phyloP scores from a whole-genome alignment of 2,797 vertebrate species.

The Dromococcyx pavoninus region DNA sequence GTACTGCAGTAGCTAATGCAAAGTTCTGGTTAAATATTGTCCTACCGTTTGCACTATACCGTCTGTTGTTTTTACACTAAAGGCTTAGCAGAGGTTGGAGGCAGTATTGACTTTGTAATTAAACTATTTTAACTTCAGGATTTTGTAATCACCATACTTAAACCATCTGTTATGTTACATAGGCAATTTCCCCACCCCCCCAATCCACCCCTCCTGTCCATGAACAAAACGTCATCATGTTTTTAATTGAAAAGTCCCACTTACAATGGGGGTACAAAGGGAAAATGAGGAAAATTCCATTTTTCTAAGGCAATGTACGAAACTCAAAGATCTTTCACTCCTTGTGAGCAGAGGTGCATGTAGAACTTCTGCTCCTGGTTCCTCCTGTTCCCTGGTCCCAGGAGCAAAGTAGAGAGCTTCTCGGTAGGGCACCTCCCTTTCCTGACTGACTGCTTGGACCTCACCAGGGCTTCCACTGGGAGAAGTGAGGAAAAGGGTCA shows the following conservation, averaged over 20 bases:
- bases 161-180: constrained; percentile 92
- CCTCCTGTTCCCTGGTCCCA: not conserved
- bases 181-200: constrained; percentile 75
- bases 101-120: constrained; percentile 99
- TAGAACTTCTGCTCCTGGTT: not conserved
- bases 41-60: constrained; percentile 92
- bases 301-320: not conserved
- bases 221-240: constrained; percentile 66
- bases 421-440: not conserved
- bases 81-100: constrained; percentile 89
- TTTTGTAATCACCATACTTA: constrained; percentile 98
- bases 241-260: constrained; percentile 20
- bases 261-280: not conserved
- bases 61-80: constrained; percentile 99
- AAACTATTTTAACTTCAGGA: constrained; percentile 98
- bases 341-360: rapidly evolving
- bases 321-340: rapidly evolving
- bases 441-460: too few species aligned
- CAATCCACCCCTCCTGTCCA: constrained; percentile 49
- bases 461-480: rapidly evolving
- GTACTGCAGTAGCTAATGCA: constrained; percentile 84
- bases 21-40: constrained; percentile 99
- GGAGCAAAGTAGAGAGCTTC: not conserved
- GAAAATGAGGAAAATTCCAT: not conserved
- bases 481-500: not conserved